Percentiles rank a stretch among this genome's conserved stretches.
Evolutionary conservation across 2,797 vertebrate species (phyloP).

Genomic region (Onychomys arenicola): DNA sequence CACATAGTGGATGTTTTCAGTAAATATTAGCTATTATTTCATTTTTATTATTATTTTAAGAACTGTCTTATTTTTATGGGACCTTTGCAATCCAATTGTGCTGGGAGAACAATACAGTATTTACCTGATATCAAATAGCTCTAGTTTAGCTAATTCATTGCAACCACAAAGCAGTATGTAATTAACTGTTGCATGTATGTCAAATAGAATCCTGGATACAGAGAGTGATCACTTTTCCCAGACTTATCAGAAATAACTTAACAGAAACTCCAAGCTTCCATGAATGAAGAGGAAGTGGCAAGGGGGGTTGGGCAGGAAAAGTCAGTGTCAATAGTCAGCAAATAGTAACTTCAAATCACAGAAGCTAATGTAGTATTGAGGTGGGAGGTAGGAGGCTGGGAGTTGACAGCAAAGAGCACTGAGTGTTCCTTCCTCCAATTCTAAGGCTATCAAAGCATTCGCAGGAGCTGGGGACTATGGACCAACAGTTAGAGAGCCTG

Average conservation of each 20-base stretch:
- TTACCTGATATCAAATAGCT: conserved; percentile 39
- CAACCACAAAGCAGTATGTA: conserved; percentile 28
- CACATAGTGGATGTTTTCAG: conserved; percentile 6
- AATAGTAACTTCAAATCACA: background rate
- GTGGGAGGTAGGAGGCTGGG: fast-evolving
- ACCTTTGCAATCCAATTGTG: background rate
- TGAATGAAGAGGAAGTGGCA: background rate
- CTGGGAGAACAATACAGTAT: background rate
- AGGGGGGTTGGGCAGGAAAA: background rate
- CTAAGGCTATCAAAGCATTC: background rate
- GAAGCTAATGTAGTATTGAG: background rate
- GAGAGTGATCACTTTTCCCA: background rate
- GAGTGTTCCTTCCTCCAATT: background rate
- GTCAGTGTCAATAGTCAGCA: background rate
- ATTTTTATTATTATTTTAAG: conserved; percentile 39
- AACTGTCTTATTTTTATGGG: conserved; percentile 36
- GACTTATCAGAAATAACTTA: background rate
- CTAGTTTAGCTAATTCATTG: conserved; percentile 46
- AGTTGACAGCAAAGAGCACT: background rate
- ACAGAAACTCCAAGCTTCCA: background rate
- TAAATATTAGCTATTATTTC: conserved; percentile 60
- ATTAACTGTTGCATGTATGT: conserved; percentile 27
- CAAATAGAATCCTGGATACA: background rate
- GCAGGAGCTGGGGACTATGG: no score
- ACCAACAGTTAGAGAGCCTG: no score